These are phyloP conservation scores for Dioctria linearis DNA, from an alignment of 2,888 invertebrate genomes.

Conservation along the genomic window DNA sequence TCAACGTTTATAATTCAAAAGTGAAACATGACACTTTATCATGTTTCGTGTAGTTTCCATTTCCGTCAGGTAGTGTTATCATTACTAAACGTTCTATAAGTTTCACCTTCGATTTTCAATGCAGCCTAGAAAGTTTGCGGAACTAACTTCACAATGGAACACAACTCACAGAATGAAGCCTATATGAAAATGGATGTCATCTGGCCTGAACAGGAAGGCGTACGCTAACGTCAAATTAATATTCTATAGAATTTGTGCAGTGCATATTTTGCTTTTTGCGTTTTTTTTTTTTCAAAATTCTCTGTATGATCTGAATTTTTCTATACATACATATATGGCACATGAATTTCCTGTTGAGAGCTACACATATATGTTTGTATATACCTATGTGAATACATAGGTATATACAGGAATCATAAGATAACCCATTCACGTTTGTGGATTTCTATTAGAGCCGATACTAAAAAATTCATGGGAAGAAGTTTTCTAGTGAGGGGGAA, in stretches of 20 bases:
- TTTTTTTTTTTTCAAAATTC: neutral
- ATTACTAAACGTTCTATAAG: conserved; percentile 12
- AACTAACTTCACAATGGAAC: neutral
- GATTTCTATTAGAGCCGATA: conserved; percentile 28
- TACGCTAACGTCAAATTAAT: conserved; percentile 31
- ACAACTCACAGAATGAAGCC: neutral
- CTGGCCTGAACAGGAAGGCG: conserved; percentile 26
- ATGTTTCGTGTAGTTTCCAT: conserved; percentile 27
- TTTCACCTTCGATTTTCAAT: conserved; percentile 32
- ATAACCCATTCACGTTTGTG: conserved; percentile 39
- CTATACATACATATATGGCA: neutral
- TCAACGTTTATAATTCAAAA: conserved; percentile 25
- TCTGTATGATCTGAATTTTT: neutral
- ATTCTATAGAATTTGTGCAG: conserved; percentile 29
- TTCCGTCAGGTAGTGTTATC: conserved; percentile 29
- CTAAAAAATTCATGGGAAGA: conserved; percentile 29
- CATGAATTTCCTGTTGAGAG: neutral
- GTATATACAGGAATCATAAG: conserved; percentile 1
- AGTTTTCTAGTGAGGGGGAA: conserved; percentile 25
- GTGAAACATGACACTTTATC: conserved; percentile 10
- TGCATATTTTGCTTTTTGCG: neutral
- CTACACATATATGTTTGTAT: neutral
- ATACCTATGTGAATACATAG: neutral
- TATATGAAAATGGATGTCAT: conserved; percentile 32
- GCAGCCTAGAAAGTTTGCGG: conserved; percentile 20